Base-by-base conservation (phyloP, 92 coral and sea anemone species). In the Diadumene lineata region DNA sequence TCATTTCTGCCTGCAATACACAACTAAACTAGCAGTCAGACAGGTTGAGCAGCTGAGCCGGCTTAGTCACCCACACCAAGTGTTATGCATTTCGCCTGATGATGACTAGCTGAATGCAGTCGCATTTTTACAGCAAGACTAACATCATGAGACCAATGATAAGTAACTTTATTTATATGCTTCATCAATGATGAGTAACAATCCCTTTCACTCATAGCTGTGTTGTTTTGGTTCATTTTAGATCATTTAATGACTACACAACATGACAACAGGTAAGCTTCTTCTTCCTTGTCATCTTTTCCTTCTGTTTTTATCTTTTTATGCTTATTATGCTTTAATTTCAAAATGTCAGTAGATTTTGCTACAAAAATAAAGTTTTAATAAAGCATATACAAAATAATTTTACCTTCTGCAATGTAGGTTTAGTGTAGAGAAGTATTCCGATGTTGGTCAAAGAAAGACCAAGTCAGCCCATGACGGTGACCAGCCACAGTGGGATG, bases 351-450 rank as follows among this genome's bases (percentile, higher is more conserved):
- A n/a, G n/a, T n/a, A n/a, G n/a, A n/a, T n/a, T n/a, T n/a, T n/a
- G n/a, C n/a, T n/a, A n/a, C n/a, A n/a, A 44, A 44, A 44, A 44
- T 44, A 44, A 8, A 9, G 51, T 44, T 44, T 44, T 44, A 17
- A 44, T 44, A 9, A 8, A 8, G 51, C 9, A 44, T 55, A 9
- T n/a, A 55, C 4, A 55, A 8, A 55, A 8, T 55, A 25, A 55
- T 22, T 58, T 22, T 58, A 6, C 7, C 26, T 22, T 26, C 61
- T 8, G n/a, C n/a, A 13, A 38, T 21, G 10, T 23, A 79, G 84
- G 66, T 79, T 38, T 24, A 60, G 50, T 16, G 55, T 64, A 1
- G 84, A 79, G 84, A 60, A 66, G 50, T 79, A 71, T 34, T 64
- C 84, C 27, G 78, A 79, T 0, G 66, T 51, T 11, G 28, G 31